Conservation (phyloP, 2,113 vertebrate species). For the Aegypius monachus region DNA sequence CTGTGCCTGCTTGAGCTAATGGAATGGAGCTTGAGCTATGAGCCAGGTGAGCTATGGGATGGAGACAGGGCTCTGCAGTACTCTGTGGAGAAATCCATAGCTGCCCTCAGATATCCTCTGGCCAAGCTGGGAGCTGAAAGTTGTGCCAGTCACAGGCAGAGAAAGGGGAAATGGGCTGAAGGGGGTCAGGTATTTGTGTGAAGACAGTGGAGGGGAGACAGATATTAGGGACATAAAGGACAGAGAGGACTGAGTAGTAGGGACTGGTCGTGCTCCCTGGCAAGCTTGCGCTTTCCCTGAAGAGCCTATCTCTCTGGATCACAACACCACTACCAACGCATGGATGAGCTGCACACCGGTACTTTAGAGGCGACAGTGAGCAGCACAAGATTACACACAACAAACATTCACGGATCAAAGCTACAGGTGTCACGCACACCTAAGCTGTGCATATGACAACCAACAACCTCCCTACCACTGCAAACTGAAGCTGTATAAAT, state of each 20-base stretch:
- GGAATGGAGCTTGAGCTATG: not conserved
- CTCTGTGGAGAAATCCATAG: not conserved
- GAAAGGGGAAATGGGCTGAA: not conserved
- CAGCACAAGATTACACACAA: not conserved
- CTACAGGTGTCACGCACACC: rapidly evolving
- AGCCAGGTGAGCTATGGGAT: not conserved
- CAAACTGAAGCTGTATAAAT: too few relatives aligned
- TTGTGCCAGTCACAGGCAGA: not conserved
- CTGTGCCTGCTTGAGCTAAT: not conserved
- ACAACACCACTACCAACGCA: not conserved
- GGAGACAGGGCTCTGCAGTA: not conserved
- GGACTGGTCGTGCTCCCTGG: not conserved
- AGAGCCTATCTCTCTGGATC: not conserved
- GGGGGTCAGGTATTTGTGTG: not conserved
- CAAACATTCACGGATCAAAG: not conserved
- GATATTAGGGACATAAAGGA: not conserved
- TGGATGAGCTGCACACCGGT: rapidly evolving
- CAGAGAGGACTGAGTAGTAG: not conserved
- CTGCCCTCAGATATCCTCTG: not conserved
- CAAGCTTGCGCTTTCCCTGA: not conserved
- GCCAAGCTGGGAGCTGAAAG: not conserved
- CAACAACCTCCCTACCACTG: not conserved
- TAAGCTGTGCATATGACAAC: rapidly evolving
- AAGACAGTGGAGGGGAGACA: not conserved
- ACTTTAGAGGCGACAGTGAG: not conserved